These are phyloP conservation scores for Nephrotoma appendiculata DNA, from an alignment of 2,888 invertebrate species.

Conservation along the genomic window DNA sequence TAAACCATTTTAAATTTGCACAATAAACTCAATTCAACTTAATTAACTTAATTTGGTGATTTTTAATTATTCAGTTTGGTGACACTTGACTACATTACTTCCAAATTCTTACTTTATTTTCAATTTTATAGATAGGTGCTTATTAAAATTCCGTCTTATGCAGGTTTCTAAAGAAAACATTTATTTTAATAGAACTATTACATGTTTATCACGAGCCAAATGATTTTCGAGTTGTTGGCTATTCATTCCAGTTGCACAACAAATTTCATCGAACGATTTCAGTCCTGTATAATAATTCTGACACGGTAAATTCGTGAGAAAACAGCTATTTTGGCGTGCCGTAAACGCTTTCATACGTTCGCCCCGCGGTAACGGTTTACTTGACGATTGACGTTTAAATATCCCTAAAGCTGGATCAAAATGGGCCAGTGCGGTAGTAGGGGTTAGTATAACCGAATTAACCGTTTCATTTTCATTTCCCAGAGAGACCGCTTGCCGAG, in stretches of 20 bases:
- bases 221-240: constrained; percentile 59
- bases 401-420: neutral
- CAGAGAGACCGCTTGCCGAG: neutral
- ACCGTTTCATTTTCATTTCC: constrained; percentile 11
- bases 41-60: too few relatives aligned
- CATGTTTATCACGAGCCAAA: constrained; percentile 59
- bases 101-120: too few relatives aligned
- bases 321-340: neutral
- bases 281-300: constrained; percentile 32
- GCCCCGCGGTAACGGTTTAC: constrained; percentile 13
- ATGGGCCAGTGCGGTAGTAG: neutral
- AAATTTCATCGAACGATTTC: constrained; percentile 67
- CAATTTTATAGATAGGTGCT: too few relatives aligned
- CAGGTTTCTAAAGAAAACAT: too few relatives aligned
- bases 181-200: constrained; percentile 53
- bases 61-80: too few relatives aligned
- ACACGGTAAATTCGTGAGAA: neutral
- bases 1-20: too few relatives aligned
- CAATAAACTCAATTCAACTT: too few relatives aligned
- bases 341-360: constrained; percentile 6
- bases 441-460: neutral
- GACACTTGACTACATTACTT: too few relatives aligned
- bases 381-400: constrained; percentile 2
- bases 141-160: too few relatives aligned
- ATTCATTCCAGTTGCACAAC: constrained; percentile 58